A percentile compares a stretch with the other conserved stretches of the same genome.
Conservation (phyloP, 2,113 vertebrate genomes). For the Tachysurus vachellii region DNA sequence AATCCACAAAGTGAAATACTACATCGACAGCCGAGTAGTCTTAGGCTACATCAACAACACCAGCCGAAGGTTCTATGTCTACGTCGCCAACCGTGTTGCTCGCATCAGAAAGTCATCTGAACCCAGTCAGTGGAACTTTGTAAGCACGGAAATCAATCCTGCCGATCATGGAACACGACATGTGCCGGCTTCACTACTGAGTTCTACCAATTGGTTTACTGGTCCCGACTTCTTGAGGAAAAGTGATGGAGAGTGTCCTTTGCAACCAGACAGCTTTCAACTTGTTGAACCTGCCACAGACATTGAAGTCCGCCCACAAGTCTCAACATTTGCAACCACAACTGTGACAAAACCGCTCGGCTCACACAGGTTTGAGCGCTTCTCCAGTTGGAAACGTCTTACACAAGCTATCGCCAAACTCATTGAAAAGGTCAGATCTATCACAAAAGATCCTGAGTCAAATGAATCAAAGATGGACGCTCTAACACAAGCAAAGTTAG, state of each 20-base stretch:
- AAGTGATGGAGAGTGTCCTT: background rate
- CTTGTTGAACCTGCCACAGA: background rate
- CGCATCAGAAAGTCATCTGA: slow-evolving; percentile 18
- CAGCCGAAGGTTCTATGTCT: slow-evolving; percentile 22
- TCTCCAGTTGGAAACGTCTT: background rate
- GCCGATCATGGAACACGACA: slow-evolving; percentile 27
- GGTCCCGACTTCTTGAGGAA: slow-evolving; percentile 8
- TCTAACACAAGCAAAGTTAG: background rate
- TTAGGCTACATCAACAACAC: slow-evolving; percentile 43
- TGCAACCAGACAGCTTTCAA: background rate
- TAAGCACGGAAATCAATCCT: slow-evolving; percentile 30
- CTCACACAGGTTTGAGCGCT: background rate
- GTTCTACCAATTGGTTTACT: slow-evolving; percentile 7
- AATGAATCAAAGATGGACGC: background rate
- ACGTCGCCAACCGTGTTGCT: slow-evolving; percentile 29
- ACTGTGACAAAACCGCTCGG: background rate
- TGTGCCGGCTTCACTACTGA: background rate
- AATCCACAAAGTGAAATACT: slow-evolving; percentile 29
- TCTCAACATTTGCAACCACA: background rate
- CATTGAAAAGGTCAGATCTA: background rate
- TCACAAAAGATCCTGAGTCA: background rate
- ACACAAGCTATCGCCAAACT: background rate
- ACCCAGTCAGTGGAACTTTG: slow-evolving; percentile 32
- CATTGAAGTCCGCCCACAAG: background rate
- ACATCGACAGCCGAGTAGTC: slow-evolving; percentile 43